phyloP scores from a whole-genome alignment of 2,797 vertebrate genomes.

The Ambastaia sidthimunki region DNA sequence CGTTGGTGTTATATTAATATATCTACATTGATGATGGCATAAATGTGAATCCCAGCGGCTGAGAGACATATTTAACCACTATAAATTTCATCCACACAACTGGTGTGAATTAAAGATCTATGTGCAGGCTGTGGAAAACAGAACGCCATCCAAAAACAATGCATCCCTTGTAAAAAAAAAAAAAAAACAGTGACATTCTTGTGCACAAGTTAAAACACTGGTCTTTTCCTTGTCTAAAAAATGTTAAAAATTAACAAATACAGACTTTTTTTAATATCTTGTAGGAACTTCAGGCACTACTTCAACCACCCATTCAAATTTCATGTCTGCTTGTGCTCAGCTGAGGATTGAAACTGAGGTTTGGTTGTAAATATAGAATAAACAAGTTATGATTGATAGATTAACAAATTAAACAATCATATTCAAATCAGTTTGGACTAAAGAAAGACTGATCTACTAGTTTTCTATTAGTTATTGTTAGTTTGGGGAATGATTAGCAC shows the following conservation, averaged over 20 bases:
- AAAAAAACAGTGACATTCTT: not conserved
- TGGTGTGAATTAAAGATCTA: constrained; percentile 41
- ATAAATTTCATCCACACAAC: constrained; percentile 40
- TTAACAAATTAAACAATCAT: constrained; percentile 1
- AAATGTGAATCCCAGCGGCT: constrained; percentile 26
- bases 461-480: not conserved
- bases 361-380: constrained; percentile 23
- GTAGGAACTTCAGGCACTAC: too few species aligned
- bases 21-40: not conserved
- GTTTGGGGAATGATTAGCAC: constrained; percentile 25
- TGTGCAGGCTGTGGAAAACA: constrained; percentile 38
- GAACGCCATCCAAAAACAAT: constrained; percentile 42
- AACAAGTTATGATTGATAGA: not conserved
- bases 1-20: constrained; percentile 4
- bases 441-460: constrained; percentile 27
- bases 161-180: constrained; percentile 38
- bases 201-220: constrained; percentile 16
- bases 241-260: not conserved
- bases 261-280: not conserved
- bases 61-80: constrained; percentile 32
- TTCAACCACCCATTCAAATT: constrained; percentile 8
- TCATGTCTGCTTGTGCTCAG: not conserved
- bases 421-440: constrained; percentile 33
- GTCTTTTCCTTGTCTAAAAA: not conserved
- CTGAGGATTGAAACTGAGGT: not conserved